These are phyloP conservation scores for Acrossocheilus fasciatus DNA, from an alignment of 2,797 vertebrate species.

Conservation along the genomic window DNA sequence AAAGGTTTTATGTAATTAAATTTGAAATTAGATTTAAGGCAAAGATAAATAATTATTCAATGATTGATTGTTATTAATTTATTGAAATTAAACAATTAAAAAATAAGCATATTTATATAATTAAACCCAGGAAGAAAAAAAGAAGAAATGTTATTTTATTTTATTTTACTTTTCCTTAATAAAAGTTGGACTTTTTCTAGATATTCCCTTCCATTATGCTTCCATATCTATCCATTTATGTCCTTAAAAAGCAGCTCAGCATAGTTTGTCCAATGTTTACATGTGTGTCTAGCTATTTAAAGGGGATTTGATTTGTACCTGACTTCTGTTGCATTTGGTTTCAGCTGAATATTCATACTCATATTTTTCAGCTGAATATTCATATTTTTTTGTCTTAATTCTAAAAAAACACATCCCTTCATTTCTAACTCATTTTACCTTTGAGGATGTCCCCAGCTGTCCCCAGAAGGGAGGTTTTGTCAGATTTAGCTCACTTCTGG, in stretches of 20 bases:
- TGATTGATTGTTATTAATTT: background rate
- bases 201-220: background rate
- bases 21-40: background rate
- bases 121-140: background rate
- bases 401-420: conserved; percentile 10
- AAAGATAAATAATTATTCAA: background rate
- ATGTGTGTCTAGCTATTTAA: background rate
- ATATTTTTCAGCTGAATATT: background rate
- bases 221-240: background rate
- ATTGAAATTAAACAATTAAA: background rate
- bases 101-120: background rate
- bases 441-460: background rate
- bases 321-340: background rate
- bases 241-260: background rate
- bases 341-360: background rate
- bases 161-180: background rate
- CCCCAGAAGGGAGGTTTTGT: conserved; percentile 11
- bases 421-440: background rate
- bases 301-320: background rate
- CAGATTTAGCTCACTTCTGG: conserved; percentile 16
- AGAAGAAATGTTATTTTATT: background rate
- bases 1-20: background rate
- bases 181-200: background rate
- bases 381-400: background rate
- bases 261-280: background rate